These are phyloP conservation scores for Sphecodes monilicornis DNA, from an alignment of 2,888 invertebrate genomes.

Conservation along the genomic window DNA sequence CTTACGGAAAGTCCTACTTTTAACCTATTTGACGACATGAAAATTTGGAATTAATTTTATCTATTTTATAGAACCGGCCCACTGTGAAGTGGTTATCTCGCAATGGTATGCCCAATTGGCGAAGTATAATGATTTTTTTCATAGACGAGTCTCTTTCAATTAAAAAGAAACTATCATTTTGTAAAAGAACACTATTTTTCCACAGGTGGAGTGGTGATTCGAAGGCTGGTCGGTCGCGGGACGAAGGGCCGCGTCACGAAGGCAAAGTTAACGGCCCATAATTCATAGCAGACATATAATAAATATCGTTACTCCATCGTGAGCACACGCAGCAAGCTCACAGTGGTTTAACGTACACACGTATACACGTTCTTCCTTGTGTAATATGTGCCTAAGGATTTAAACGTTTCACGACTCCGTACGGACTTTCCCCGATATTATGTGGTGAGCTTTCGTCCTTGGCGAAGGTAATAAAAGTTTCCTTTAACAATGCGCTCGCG, in stretches of 20 bases:
- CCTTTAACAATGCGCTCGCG: conserved; percentile 53
- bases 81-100: too few relatives aligned
- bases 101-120: neutral
- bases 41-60: too few relatives aligned
- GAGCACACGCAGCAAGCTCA: conserved; percentile 60
- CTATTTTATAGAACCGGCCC: too few relatives aligned
- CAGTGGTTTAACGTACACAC: conserved; percentile 48
- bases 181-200: conserved; percentile 7
- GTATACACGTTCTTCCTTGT: conserved; percentile 13
- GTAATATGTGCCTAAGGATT: conserved; percentile 43
- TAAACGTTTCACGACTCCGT: conserved; percentile 57
- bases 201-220: conserved; percentile 47
- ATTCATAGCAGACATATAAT: conserved; percentile 78
- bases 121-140: conserved; percentile 32
- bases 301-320: conserved; percentile 75
- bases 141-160: conserved; percentile 14
- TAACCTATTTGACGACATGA: too few relatives aligned
- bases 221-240: conserved; percentile 45
- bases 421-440: conserved; percentile 61
- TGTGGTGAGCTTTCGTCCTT: conserved; percentile 69
- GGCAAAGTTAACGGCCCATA: conserved; percentile 78
- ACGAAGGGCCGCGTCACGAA: conserved; percentile 71
- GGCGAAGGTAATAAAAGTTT: conserved; percentile 64
- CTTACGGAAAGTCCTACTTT: too few relatives aligned
- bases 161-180: conserved; percentile 18